Percentiles rank a stretch among this genome's conserved stretches.
Conservation (phyloP, 2,888 invertebrate species). For the Noctua janthe region DNA sequence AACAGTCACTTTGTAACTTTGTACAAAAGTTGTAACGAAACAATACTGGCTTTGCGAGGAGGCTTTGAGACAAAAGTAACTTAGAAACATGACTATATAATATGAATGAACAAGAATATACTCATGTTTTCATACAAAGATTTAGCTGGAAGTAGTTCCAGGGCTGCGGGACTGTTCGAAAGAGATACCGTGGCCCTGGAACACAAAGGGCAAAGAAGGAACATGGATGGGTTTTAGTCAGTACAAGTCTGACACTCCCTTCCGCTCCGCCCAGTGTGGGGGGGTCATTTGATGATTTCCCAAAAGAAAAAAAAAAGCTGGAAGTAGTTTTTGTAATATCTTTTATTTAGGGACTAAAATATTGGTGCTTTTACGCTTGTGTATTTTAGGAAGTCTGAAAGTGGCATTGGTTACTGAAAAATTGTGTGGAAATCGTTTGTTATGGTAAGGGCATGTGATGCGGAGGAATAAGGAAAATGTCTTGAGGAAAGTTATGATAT, state of each 20-base stretch:
- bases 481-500: neutral
- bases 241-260: no score
- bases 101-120: constrained; percentile 10
- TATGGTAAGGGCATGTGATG: no score
- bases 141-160: neutral
- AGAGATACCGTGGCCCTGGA: no score
- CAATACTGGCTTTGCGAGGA: constrained; percentile 48
- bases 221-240: no score
- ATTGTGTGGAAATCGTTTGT: neutral
- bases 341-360: constrained; percentile 5
- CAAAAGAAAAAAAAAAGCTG: no score
- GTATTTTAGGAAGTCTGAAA: neutral
- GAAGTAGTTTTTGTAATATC: no score
- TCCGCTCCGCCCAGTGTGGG: no score
- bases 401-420: neutral
- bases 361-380: constrained; percentile 30
- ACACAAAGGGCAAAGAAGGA: no score
- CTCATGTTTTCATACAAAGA: constrained; percentile 24
- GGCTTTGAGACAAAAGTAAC: constrained; percentile 49
- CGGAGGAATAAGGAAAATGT: neutral
- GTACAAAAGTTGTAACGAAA: constrained; percentile 44
- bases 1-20: constrained; percentile 40
- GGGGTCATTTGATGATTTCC: no score
- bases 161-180: no score
- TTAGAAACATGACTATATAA: constrained; percentile 17